Conservation (phyloP, 2,888 invertebrate species). For the Pyrochroa serraticornis region DNA sequence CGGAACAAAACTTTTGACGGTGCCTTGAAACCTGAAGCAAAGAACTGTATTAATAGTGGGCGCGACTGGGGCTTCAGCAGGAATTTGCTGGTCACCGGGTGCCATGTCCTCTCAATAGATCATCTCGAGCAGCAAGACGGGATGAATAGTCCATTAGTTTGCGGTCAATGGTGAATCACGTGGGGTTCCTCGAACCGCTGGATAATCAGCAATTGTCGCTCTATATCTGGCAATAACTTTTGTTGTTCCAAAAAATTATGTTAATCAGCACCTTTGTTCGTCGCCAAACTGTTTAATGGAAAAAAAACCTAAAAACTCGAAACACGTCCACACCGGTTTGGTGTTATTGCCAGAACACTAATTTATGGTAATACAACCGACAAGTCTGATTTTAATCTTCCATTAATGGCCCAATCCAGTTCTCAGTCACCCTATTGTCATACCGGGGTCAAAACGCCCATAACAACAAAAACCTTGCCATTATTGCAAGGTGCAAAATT, state of each 20-base stretch:
- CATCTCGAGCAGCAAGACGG: neutral
- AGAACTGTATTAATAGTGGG: too few species aligned
- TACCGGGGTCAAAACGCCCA: neutral
- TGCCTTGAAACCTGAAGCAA: too few species aligned
- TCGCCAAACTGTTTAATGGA: neutral
- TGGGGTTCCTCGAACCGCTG: too few species aligned
- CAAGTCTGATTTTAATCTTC: constrained; percentile 1
- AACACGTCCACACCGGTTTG: constrained; percentile 11
- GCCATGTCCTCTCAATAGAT: neutral
- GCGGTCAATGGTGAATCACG: too few species aligned
- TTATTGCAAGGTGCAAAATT: neutral
- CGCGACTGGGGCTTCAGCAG: too few species aligned
- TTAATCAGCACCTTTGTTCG: constrained; percentile 1
- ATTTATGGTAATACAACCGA: constrained; percentile 12
- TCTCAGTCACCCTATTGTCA: neutral
- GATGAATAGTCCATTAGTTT: too few species aligned
- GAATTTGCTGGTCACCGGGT: too few species aligned
- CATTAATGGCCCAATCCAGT: constrained; percentile 4
- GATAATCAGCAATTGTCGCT: too few species aligned
- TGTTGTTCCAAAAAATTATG: too few species aligned
- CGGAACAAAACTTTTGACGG: too few species aligned
- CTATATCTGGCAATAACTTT: too few species aligned
- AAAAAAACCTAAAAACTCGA: constrained; percentile 1
- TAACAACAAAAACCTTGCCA: too few species aligned
- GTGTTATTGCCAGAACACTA: neutral